Evolutionary conservation across 1,140 invertebrate species (phyloP).

Genomic region (Drosophila nannoptera): DNA sequence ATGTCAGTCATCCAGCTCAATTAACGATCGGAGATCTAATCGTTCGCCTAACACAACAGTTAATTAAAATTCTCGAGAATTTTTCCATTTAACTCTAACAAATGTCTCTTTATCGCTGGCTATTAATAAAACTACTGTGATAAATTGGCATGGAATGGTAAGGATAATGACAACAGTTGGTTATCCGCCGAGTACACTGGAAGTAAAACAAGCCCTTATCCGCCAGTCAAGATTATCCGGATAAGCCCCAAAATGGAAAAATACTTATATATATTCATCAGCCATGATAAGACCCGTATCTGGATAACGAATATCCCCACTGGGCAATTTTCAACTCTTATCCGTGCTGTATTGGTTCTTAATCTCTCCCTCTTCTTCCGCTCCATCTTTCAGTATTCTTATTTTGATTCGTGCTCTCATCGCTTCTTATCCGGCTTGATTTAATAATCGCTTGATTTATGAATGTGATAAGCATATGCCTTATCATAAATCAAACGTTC

Average conservation of each 20-base stretch:
- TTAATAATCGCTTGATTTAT: background rate
- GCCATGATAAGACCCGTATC: background rate
- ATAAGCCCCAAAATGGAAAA: too few relatives aligned
- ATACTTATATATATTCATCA: background rate
- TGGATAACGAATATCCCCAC: background rate
- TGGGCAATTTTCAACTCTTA: background rate
- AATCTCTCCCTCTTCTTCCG: background rate
- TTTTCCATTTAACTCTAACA: conserved; percentile 15
- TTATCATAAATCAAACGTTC: background rate
- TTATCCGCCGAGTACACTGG: too few relatives aligned
- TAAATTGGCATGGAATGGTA: background rate
- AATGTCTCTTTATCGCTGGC: too few relatives aligned
- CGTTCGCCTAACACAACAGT: conserved; percentile 17
- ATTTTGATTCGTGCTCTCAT: background rate
- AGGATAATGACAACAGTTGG: background rate
- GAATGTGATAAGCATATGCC: background rate
- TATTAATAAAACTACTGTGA: too few relatives aligned
- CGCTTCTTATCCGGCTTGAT: conserved; percentile 1
- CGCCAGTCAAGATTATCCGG: too few relatives aligned
- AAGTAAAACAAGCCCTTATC: background rate
- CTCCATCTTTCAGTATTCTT: background rate
- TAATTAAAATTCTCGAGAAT: conserved; percentile 13
- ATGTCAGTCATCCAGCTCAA: conserved; percentile 14
- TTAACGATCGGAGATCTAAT: conserved; percentile 17
- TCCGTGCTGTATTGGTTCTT: background rate